Conservation (phyloP, 1,140 invertebrate genomes). For the Neotoxoptera formosana region DNA sequence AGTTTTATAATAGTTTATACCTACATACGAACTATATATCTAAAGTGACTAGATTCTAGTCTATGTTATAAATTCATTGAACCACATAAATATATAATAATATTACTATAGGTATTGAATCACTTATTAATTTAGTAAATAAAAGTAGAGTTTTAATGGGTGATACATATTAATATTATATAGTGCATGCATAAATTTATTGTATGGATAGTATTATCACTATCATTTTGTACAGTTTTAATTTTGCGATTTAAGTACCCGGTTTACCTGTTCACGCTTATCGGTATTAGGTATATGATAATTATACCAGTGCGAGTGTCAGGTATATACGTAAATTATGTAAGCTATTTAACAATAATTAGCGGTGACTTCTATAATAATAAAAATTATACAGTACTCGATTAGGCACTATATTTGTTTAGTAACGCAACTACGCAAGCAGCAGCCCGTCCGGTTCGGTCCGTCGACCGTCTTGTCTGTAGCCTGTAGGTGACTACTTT, state of each 20-base stretch:
- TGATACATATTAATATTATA: too few species aligned
- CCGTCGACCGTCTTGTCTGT: background rate
- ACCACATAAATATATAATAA: too few species aligned
- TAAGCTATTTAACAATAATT: slow-evolving; percentile 10
- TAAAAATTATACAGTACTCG: slow-evolving; percentile 8
- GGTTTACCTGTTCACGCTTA: background rate
- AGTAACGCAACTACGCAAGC: background rate
- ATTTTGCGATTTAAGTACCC: background rate
- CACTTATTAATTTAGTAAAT: too few species aligned
- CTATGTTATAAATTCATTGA: too few species aligned
- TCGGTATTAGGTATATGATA: background rate
- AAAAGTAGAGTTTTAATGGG: too few species aligned
- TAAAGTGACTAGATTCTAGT: too few species aligned
- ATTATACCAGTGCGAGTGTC: background rate
- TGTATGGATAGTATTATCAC: too few species aligned
- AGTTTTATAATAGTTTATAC: too few species aligned
- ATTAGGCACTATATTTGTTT: background rate
- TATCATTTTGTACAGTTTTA: too few species aligned
- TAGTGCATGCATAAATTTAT: too few species aligned
- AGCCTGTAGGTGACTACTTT: background rate
- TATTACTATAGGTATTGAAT: too few species aligned
- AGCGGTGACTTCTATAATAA: background rate
- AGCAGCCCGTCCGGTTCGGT: background rate
- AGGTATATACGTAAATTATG: background rate
- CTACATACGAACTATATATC: too few species aligned